phyloP scores from a whole-genome alignment of 2,113 vertebrate species.

The Istiophorus platypterus region DNA sequence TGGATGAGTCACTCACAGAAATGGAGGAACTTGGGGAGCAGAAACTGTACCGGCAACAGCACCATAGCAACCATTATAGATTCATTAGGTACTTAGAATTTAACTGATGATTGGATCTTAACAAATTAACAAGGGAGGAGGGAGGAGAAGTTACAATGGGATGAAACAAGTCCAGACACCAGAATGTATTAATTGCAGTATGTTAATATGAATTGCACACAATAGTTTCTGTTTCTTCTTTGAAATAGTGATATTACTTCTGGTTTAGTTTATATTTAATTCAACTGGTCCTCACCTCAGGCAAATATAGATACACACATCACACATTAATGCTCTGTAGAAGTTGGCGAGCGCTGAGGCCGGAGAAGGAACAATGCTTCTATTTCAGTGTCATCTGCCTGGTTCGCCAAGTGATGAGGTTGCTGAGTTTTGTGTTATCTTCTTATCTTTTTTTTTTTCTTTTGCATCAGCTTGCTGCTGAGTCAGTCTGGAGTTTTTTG shows the following conservation, averaged over 20 bases:
- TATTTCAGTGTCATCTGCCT: background rate
- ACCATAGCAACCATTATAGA: conserved; percentile 24
- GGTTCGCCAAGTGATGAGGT: background rate
- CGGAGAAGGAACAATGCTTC: background rate
- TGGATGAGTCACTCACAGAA: conserved; percentile 51
- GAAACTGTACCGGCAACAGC: conserved; percentile 2
- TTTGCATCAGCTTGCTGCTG: conserved; percentile 1
- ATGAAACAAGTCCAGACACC: conserved; percentile 7
- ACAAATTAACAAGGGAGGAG: conserved; percentile 34
- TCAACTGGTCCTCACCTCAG: background rate
- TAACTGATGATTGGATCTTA: conserved; percentile 53
- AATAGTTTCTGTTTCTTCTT: background rate
- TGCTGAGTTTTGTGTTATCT: background rate
- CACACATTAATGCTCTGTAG: background rate
- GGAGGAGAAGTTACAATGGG: conserved; percentile 28
- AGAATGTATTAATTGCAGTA: background rate
- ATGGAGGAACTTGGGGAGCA: conserved; percentile 31
- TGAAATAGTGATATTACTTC: background rate
- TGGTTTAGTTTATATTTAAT: conserved; percentile 14
- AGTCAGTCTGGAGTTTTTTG: conserved; percentile 4
- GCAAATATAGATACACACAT: conserved; percentile 13
- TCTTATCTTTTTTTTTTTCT: background rate
- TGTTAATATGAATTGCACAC: conserved; percentile 6
- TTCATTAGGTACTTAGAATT: conserved; percentile 45
- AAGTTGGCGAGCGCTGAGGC: background rate